Evolutionary conservation across 2,797 vertebrate species (phyloP).

Genomic region (Artibeus jamaicensis): DNA sequence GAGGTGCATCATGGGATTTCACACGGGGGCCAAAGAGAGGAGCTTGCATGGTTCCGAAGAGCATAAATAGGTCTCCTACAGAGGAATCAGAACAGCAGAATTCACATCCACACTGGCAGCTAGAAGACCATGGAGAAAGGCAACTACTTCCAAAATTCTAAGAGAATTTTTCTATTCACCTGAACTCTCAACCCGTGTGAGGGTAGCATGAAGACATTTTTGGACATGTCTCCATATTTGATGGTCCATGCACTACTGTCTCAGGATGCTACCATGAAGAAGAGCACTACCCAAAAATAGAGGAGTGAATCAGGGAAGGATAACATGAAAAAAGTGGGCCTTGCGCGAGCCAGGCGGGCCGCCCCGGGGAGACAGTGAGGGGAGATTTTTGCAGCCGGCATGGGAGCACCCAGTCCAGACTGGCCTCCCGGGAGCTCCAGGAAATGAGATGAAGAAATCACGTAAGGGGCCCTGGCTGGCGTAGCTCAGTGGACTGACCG

Average conservation of each 20-base stretch:
- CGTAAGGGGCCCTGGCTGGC: no score
- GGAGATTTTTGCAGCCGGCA: background rate
- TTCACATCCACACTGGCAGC: background rate
- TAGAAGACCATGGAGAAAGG: background rate
- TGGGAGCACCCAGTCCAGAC: background rate
- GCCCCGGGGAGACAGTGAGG: background rate
- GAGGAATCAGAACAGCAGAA: background rate
- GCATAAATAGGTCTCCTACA: background rate
- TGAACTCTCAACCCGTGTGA: background rate
- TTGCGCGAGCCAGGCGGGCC: background rate
- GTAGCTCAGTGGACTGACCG: no score
- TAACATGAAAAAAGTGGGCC: background rate
- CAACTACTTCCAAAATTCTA: background rate
- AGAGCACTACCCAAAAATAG: background rate
- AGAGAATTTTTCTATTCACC: background rate
- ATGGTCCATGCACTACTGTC: background rate
- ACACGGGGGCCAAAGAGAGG: background rate
- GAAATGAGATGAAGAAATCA: background rate
- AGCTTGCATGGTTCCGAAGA: background rate
- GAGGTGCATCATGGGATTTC: background rate
- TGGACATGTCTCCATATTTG: background rate
- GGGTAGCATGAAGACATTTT: background rate
- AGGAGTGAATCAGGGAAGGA: background rate
- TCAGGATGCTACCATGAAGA: background rate
- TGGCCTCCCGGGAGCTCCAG: background rate